These are phyloP conservation scores for Bos javanicus DNA, from an alignment of 2,113 vertebrate genomes.

Conservation along the genomic window DNA sequence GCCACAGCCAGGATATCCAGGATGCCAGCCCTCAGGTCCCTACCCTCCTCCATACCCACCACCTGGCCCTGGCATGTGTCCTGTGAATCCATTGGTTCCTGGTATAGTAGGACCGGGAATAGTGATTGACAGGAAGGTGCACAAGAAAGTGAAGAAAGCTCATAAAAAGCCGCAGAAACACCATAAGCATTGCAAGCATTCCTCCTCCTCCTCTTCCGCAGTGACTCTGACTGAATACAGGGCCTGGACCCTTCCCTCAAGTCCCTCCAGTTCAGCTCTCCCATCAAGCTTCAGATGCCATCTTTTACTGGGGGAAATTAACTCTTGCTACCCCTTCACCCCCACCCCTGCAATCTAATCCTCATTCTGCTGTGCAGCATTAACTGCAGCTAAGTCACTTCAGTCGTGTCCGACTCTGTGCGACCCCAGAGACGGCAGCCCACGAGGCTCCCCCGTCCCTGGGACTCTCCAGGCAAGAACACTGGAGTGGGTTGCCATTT, in stretches of 20 bases:
- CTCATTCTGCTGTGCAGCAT: neutral
- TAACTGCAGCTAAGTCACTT: neutral
- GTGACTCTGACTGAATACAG: constrained; percentile 81
- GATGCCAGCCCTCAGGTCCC: constrained; percentile 67
- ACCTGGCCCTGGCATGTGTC: constrained; percentile 72
- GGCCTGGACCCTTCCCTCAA: constrained; percentile 53
- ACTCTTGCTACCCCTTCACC: neutral
- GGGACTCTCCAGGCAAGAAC: too few relatives aligned
- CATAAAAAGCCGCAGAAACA: constrained; percentile 81
- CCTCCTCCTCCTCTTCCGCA: constrained; percentile 81
- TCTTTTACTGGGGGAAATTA: constrained; percentile 24
- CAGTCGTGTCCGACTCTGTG: too few relatives aligned
- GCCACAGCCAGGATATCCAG: constrained; percentile 63
- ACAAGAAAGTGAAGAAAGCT: constrained; percentile 87
- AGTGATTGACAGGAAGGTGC: constrained; percentile 85
- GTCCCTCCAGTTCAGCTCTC: constrained; percentile 47
- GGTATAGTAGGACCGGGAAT: constrained; percentile 75
- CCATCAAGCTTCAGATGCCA: constrained; percentile 53
- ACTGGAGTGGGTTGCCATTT: too few relatives aligned
- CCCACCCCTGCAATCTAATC: neutral
- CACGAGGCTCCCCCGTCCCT: too few relatives aligned
- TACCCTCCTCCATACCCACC: constrained; percentile 71
- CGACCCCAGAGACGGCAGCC: too few relatives aligned
- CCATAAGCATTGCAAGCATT: constrained; percentile 81
- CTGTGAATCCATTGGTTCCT: constrained; percentile 71